Conservation (phyloP, 2,113 vertebrate genomes). For the Charadrius vociferus region DNA sequence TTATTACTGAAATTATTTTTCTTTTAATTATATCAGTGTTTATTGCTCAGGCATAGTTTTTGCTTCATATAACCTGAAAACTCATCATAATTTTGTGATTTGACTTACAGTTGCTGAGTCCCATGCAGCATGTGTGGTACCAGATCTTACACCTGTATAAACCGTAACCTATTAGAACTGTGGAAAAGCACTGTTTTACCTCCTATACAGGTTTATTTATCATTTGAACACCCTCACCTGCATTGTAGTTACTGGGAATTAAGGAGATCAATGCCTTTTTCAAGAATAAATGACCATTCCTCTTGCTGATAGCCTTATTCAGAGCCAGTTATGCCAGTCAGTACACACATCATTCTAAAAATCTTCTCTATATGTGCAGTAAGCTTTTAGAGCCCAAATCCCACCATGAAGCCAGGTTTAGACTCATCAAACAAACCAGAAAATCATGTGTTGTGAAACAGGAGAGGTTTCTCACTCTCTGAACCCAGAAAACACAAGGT, state of each 20-base stretch:
- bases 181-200: not conserved
- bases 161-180: not conserved
- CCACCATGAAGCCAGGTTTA: not conserved
- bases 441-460: not conserved
- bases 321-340: not conserved
- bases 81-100: not conserved
- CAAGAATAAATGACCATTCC: not conserved
- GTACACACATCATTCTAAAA: not conserved
- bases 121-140: not conserved
- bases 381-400: not conserved
- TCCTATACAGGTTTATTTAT: not conserved
- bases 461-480: not conserved
- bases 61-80: not conserved
- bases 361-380: not conserved
- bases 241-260: not conserved
- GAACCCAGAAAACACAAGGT: not conserved
- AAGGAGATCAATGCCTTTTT: not conserved
- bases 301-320: not conserved
- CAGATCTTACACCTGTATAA: not conserved
- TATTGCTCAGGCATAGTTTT: not conserved
- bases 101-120: not conserved
- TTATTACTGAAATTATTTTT: not conserved
- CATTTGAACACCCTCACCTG: not conserved
- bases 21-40: not conserved
- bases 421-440: not conserved